A percentile compares a stretch with the other conserved stretches of the same genome.
Conservation (phyloP, 2,113 vertebrate genomes). For the Epinephelus fuscoguttatus region DNA sequence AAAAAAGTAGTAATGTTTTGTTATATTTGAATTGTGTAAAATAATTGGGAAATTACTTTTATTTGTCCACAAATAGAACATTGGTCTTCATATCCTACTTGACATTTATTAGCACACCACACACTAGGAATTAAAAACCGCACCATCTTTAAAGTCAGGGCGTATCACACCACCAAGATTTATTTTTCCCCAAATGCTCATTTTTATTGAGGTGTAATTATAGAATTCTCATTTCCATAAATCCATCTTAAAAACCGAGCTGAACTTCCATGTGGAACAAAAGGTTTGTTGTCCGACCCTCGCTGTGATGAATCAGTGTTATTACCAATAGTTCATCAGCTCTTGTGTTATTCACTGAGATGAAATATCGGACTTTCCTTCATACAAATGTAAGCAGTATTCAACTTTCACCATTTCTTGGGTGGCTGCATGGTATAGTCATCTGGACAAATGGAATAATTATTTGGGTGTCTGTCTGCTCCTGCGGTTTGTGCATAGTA, state of each 20-base stretch:
- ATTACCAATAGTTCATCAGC: slow-evolving; percentile 15
- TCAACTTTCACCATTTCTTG: slow-evolving; percentile 36
- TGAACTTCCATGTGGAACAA: slow-evolving; percentile 18
- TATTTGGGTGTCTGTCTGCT: slow-evolving; percentile 67
- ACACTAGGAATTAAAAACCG: slow-evolving; percentile 67
- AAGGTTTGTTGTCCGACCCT: neutral
- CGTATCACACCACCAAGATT: slow-evolving; percentile 52
- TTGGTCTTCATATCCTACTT: slow-evolving; percentile 40
- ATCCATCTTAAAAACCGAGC: slow-evolving; percentile 29
- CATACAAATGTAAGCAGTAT: slow-evolving; percentile 13
- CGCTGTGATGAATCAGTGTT: slow-evolving; percentile 14
- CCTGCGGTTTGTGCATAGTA: slow-evolving; percentile 50
- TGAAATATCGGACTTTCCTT: slow-evolving; percentile 25
- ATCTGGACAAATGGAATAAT: slow-evolving; percentile 65
- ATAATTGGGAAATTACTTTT: slow-evolving; percentile 42
- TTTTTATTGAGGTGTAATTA: slow-evolving; percentile 58
- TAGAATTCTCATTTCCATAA: slow-evolving; percentile 56
- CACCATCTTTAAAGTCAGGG: slow-evolving; percentile 67
- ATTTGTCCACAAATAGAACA: slow-evolving; percentile 43
- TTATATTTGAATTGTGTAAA: slow-evolving; percentile 1
- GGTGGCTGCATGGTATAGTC: slow-evolving; percentile 56
- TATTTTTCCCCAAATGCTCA: slow-evolving; percentile 49
- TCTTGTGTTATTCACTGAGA: neutral
- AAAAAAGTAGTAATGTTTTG: slow-evolving; percentile 10
- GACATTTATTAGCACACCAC: slow-evolving; percentile 63